Evolutionary conservation across 2,797 vertebrate species (phyloP).

Genomic region (Halcyon leucocephala): DNA sequence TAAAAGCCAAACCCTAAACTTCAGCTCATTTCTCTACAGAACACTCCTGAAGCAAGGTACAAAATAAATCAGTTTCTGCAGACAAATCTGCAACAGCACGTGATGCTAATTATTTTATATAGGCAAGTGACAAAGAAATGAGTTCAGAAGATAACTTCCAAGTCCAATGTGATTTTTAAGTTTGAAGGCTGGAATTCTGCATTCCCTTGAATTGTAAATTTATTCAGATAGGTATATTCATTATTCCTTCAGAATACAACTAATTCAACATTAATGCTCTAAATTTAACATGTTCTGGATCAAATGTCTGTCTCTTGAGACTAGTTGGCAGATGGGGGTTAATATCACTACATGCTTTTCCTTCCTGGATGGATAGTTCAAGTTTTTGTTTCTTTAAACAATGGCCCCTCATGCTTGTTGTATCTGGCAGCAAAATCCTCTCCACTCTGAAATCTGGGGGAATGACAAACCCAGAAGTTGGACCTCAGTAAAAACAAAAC

Average conservation of each 20-base stretch:
- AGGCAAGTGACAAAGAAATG: neutral
- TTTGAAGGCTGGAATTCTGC: neutral
- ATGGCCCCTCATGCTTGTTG: constrained; percentile 41
- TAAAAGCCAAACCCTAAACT: constrained; percentile 3
- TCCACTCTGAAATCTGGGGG: constrained; percentile 40
- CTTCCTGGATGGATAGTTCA: constrained; percentile 35
- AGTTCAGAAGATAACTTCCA: neutral
- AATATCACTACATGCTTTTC: constrained; percentile 39
- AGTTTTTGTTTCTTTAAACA: constrained; percentile 57
- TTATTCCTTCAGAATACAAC: neutral
- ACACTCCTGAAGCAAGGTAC: neutral
- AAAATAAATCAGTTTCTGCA: neutral
- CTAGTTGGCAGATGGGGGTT: neutral
- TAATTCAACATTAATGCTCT: neutral
- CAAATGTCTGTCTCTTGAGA: constrained; percentile 18
- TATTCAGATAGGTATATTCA: neutral
- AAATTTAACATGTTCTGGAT: neutral
- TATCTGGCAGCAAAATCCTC: constrained; percentile 46
- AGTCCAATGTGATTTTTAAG: neutral
- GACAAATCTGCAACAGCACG: neutral
- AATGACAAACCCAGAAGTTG: constrained; percentile 40
- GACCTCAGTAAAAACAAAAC: constrained; percentile 25
- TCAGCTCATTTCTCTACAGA: neutral
- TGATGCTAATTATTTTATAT: neutral
- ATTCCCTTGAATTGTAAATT: neutral